Evolutionary conservation across 2,113 vertebrate genomes (phyloP), one percentile per base, ranked within the genome.

Genomic region (Chloroceryle aenea): DNA sequence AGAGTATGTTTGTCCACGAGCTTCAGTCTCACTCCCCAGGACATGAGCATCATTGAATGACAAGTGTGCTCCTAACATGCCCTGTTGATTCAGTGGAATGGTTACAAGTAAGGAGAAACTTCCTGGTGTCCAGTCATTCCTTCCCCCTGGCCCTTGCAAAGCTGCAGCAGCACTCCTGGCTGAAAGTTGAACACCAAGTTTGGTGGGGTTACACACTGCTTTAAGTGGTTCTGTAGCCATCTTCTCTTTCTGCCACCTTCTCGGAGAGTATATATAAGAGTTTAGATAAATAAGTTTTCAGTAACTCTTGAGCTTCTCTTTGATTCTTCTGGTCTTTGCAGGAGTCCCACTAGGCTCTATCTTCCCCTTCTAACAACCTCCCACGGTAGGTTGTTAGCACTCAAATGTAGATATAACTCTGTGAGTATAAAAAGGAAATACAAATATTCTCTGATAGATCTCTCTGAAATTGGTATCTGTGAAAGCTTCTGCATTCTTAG

Each of bases 1-100:
- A 47, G 18, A 50, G 47, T 8, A 16, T 0, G 0, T 34, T 58
- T 87, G 47, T 26, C 18, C 27, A 3, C 0, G 0, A 9, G 25
- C 43, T 81, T 63, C 29, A 68, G 38, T 34, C 9, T 14, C 1
- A 0, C 61, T 75, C 10, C 27, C 25, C 25, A 36, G 36, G 53
- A 62, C 10, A n/a, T 72, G 27, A 42, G 69, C 7, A 22, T 19
- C 47, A 7, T 2, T 42, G 43, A 88, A 30, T 12, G 42, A 34
- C 29, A 48, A 9, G 34, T 4, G 9, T 9, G 9, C 27, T n/a
- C 4, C 40, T 61, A 63, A 36, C 18, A 6, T 9, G 11, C 7
- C 34, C 26, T 0, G 0, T 25, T 42, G 63, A 5, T 52, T 69
- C 66, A 30, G 25, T 26, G 30, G 40, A 36, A 23, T 61, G 43